Evolutionary conservation across 2,113 vertebrate species (phyloP).

Genomic region (Bambusicola thoracicus): DNA sequence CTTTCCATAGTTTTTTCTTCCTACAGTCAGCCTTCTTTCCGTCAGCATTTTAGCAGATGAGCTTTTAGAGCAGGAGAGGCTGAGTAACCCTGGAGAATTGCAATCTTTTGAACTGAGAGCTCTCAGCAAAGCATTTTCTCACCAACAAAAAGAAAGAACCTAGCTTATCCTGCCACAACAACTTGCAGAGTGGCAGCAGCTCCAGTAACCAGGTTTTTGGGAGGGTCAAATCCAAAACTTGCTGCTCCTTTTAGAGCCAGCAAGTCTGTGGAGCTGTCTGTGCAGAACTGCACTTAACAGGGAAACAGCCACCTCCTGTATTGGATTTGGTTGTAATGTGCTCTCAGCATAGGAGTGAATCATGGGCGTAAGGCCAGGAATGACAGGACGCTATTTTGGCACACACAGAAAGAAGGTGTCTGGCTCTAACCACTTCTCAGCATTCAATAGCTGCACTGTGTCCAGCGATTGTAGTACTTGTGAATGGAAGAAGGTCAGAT

Average conservation of each 20-base stretch:
- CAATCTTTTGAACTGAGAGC: not conserved
- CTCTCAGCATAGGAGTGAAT: conserved; percentile 3
- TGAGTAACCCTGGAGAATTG: not conserved
- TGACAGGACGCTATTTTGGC: conserved; percentile 26
- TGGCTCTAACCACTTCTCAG: conserved; percentile 8
- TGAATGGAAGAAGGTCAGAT: conserved; percentile 15
- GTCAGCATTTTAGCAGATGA: not conserved
- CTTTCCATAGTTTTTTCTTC: not conserved
- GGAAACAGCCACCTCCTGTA: conserved; percentile 16
- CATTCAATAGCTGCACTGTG: not conserved
- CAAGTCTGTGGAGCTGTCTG: not conserved
- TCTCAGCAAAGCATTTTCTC: not conserved
- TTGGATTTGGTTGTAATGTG: not conserved
- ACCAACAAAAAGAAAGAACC: not conserved
- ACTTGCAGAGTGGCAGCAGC: not conserved
- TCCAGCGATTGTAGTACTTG: not conserved
- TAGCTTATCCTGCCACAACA: not conserved
- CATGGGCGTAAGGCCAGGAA: not conserved
- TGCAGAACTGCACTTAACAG: not conserved
- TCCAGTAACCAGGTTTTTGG: not conserved
- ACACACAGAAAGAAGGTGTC: conserved; percentile 2
- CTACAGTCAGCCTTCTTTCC: not conserved
- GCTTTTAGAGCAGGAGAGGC: not conserved
- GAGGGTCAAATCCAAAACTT: not conserved
- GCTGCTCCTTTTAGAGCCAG: not conserved